Conservation (phyloP, 2,888 invertebrate genomes). For the Metellina segmentata region DNA sequence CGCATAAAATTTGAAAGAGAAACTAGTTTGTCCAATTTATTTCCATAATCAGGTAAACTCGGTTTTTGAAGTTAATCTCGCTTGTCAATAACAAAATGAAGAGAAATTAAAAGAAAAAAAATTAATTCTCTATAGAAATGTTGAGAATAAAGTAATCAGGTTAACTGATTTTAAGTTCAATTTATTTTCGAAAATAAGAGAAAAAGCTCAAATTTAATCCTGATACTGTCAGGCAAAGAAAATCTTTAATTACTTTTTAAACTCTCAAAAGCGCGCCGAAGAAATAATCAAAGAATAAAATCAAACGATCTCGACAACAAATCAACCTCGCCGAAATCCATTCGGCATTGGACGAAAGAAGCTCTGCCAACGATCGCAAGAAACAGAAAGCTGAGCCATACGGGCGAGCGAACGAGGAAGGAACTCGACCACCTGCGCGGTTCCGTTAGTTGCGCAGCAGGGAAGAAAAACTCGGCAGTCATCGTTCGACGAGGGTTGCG, state of each 20-base stretch:
- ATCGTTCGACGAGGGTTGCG: background rate
- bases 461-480: background rate
- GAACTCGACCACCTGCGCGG: conserved; percentile 41
- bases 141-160: too few species aligned
- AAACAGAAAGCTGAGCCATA: conserved; percentile 5
- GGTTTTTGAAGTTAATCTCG: too few species aligned
- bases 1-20: too few species aligned
- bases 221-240: background rate
- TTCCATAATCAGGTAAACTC: too few species aligned
- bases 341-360: conserved; percentile 32
- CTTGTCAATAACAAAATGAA: too few species aligned
- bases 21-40: too few species aligned
- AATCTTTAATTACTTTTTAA: background rate
- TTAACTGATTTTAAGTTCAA: too few species aligned
- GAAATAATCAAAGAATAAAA: background rate
- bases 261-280: background rate
- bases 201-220: background rate
- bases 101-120: too few species aligned
- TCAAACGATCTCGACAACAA: background rate
- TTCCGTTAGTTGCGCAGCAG: conserved; percentile 39
- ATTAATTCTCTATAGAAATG: too few species aligned
- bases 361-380: conserved; percentile 8
- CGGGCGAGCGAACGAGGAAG: conserved; percentile 1
- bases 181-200: background rate
- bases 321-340: background rate